Conservation (phyloP, 2,113 vertebrate genomes). For the Diadophis punctatus region DNA sequence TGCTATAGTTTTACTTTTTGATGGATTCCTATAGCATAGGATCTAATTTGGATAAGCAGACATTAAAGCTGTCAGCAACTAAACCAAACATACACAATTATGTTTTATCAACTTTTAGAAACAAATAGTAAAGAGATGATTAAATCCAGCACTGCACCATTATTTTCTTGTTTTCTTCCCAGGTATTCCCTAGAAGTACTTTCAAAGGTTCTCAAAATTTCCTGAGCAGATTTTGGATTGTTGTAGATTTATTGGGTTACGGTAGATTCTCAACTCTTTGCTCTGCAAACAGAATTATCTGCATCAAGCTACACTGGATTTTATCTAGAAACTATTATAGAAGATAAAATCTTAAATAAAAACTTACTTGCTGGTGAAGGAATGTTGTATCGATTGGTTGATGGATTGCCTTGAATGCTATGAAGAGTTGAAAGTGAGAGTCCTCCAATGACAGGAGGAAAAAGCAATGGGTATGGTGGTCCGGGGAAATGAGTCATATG, state of each 20-base stretch:
- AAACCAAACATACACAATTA: background rate
- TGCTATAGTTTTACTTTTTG: background rate
- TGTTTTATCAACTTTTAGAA: background rate
- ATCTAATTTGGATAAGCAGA: background rate
- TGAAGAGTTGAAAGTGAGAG: slow-evolving; percentile 81
- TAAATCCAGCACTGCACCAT: background rate
- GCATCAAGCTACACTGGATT: rapidly evolving
- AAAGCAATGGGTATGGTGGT: slow-evolving; percentile 84
- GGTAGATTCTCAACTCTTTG: background rate
- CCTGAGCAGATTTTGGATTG: background rate
- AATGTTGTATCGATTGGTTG: slow-evolving; percentile 81
- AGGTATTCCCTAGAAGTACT: background rate
- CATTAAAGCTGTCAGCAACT: slow-evolving; percentile 6
- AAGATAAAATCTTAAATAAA: background rate
- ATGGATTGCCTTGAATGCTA: slow-evolving; percentile 77
- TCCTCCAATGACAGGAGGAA: slow-evolving; percentile 87
- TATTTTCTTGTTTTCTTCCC: background rate
- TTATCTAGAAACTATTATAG: background rate
- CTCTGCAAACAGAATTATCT: background rate
- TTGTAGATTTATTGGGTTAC: background rate
- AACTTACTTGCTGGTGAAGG: slow-evolving; percentile 90
- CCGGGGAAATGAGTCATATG: slow-evolving; percentile 89
- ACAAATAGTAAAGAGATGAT: background rate
- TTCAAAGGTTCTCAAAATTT: background rate
- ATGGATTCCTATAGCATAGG: background rate